These are phyloP conservation scores for Temnothorax nylanderi DNA, from an alignment of 1,140 invertebrate species.

Conservation along the genomic window DNA sequence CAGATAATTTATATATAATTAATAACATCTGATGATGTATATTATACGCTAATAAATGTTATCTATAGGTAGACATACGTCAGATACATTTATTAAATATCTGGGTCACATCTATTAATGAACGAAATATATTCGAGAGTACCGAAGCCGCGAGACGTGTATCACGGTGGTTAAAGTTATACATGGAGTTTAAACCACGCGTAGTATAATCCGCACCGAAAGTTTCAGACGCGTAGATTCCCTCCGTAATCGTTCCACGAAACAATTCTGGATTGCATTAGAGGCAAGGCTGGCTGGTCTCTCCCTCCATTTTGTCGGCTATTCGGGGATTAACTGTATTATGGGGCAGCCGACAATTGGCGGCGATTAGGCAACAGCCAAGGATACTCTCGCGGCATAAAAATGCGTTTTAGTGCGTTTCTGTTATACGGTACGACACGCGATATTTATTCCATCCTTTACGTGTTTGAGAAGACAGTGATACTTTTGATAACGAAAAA, in stretches of 20 bases:
- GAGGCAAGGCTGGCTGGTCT: not conserved
- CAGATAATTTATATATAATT: not conserved
- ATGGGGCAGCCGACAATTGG: slow-evolving; percentile 67
- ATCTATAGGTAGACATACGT: not conserved
- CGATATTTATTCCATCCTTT: not conserved
- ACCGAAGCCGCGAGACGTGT: not conserved
- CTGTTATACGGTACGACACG: not conserved
- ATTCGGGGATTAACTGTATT: slow-evolving; percentile 63
- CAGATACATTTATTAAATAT: not conserved
- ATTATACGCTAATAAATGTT: not conserved
- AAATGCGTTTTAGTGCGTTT: slow-evolving; percentile 51
- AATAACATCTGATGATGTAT: not conserved
- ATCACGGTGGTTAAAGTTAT: too few relatives aligned
- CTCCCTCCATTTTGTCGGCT: slow-evolving; percentile 27
- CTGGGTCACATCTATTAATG: not conserved
- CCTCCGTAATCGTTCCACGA: not conserved
- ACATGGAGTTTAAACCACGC: not conserved
- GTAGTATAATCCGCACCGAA: not conserved
- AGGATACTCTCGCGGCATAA: slow-evolving; percentile 28
- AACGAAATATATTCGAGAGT: not conserved
- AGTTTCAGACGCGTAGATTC: slow-evolving; percentile 5
- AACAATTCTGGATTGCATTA: slow-evolving; percentile 55
- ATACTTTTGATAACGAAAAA: not conserved
- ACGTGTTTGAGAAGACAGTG: not conserved
- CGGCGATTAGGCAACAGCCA: slow-evolving; percentile 45